Evolutionary conservation across 2,888 invertebrate species (phyloP), one percentile per base, ranked within the genome.

Genomic region (Allacma fusca): DNA sequence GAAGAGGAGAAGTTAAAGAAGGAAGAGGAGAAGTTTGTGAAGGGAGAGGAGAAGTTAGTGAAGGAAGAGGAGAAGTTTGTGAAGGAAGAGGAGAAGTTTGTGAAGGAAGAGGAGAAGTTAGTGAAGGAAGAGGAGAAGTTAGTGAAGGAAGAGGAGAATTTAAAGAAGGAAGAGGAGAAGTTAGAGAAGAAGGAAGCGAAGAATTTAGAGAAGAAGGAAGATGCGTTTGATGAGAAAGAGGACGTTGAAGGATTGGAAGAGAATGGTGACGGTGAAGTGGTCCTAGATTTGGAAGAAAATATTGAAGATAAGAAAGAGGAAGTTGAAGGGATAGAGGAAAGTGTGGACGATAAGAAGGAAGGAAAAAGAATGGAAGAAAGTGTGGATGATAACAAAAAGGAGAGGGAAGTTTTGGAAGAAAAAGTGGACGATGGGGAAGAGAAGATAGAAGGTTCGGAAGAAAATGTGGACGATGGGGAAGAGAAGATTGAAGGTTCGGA

Each of bases 391-490:
- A 59, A 72, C 23, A 59, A 72, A 50, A 12, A 78, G 77, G 75
- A 80, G 65, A 77, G 75, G 29, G 23, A 34, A n/a, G n/a, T n/a
- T n/a, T n/a, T n/a, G n/a, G n/a, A n/a, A n/a, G n/a, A n/a, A n/a
- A n/a, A n/a, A n/a, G n/a, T n/a, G n/a, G n/a, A n/a, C n/a, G n/a
- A n/a, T n/a, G n/a, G n/a, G n/a, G n/a, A n/a, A n/a, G n/a, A n/a
- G n/a, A n/a, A n/a, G n/a, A n/a, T n/a, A n/a, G n/a, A n/a, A n/a
- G n/a, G n/a, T n/a, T n/a, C n/a, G 24, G 79, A 77, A 74, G 74
- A 62, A 40, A 77, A 71, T 16, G 80, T 77, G 59, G 77, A 76
- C 19, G 68, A 75, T 1, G 67, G 73, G 19, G 59, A 73, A 72
- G 40, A 67, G 0, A 75, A 75, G 1, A 34, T 23, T 71, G 40